phyloP scores from a whole-genome alignment of 2,113 vertebrate species.

The Esox niger region DNA sequence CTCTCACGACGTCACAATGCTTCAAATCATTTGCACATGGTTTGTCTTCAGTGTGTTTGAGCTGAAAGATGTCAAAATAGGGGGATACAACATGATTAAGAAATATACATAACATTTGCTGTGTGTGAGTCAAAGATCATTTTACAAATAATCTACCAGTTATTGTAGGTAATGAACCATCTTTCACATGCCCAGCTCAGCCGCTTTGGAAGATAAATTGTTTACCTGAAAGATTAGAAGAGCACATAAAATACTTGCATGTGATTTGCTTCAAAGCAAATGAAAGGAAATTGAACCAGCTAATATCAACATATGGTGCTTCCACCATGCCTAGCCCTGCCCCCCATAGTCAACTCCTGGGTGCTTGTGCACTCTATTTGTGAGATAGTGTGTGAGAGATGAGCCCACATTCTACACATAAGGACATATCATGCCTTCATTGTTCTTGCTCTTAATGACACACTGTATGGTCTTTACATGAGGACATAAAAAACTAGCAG shows the following conservation, averaged over 20 bases:
- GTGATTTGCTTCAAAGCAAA: constrained; percentile 13
- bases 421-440: constrained; percentile 20
- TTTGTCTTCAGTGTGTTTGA: not conserved
- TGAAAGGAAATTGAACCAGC: constrained; percentile 22
- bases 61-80: not conserved
- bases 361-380: not conserved
- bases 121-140: not conserved
- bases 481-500: not conserved
- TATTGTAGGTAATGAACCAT: not conserved
- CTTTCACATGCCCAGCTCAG: constrained; percentile 5
- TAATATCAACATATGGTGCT: constrained; percentile 53
- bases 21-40: too few relatives aligned
- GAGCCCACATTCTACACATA: constrained; percentile 23
- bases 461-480: too few relatives aligned
- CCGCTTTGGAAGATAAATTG: not conserved
- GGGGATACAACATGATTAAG: not conserved
- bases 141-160: not conserved
- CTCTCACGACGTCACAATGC: not conserved
- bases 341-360: constrained; percentile 15
- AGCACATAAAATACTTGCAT: constrained; percentile 17
- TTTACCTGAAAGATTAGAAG: constrained; percentile 4
- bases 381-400: constrained; percentile 1
- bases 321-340: constrained; percentile 56
- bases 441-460: not conserved
- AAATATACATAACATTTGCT: not conserved